Base-by-base conservation (phyloP, 2,888 invertebrate genomes). In the Apeira syringaria region DNA sequence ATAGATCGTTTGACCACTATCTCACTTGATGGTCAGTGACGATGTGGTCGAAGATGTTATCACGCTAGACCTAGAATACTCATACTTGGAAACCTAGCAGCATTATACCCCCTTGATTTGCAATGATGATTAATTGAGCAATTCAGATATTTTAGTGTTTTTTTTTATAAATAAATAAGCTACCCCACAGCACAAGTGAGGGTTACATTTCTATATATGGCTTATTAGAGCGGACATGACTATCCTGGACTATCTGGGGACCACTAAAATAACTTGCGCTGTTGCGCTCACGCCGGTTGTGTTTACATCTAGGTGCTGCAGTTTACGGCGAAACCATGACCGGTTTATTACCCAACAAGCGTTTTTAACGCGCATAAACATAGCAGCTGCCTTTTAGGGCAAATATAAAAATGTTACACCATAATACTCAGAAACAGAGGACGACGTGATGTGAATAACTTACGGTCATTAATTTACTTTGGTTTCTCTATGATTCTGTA, bases 301-400 rank as follows among this genome's bases (percentile, higher is more conserved):
- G 65, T 66, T 64, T 65, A 64, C 63, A 56, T 59, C 60, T 31
- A 43, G 42, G 2, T 15, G 15, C 15, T 51, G 46, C 59, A 59
- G 58, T 61, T 68, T 57, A 64, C 42, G 38, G 54, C 44, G 30
- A 55, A 56, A 51, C 52, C 34, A 47, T 47, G 22, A 42, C 46
- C 28, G 47, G 50, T 65, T 66, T 58, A 59, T 48, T 54, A 49
- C 40, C 31, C 36, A 8, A 53, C 38, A 32, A 38, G 11, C 36
- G 24, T 36, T 36, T 42, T 35, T 31, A 31, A 35, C 30, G 15
- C 35, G 42, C 43, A 32, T 36, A 35, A 36, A 42, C 27, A 37
- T 31, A 32, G 32, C 36, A 37, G 36, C 31, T 22, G 31, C 43
- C 36, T 37, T 43, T 32, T 36, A 43, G 31, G 31, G 36, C 5